Evolutionary conservation across 2,797 vertebrate species (phyloP), one percentile per base, ranked within the genome.

Genomic region (Gastrophryne carolinensis): DNA sequence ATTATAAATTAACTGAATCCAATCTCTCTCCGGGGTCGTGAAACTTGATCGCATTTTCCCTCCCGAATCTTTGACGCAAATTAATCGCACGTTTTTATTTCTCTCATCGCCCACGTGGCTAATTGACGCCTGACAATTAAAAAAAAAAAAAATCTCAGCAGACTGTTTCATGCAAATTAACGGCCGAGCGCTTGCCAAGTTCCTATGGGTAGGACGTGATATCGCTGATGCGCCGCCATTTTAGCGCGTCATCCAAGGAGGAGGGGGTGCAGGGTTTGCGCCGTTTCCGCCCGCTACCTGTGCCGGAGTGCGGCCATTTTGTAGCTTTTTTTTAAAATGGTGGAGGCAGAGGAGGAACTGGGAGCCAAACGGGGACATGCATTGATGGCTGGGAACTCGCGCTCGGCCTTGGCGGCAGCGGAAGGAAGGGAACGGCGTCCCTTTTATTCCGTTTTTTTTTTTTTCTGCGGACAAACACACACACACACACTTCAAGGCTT

Each of bases 321-420:
- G 32, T 12, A 54, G 62, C 30, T 77, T 21, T 0, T 53, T 70
- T 2, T 41, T 88, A 86, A 89, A 84, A 90, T 90, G 89, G 89
- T 85, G 84, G 84, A 80, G 47, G 78, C 75, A 70, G 30, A 17
- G 44, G 66, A 30, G 80, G 72, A 79, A 73, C 83, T 82, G 85
- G 79, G 80, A 81, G 84, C 81, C 80, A 41, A 39, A 82, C 72
- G 83, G 60, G 35, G 50, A 60, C 21, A 44, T 15, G 24, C 11
- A 61, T 49, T 72, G 34, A 58, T 64, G 27, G 47, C 50, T 37
- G 10, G 35, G 49, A 56, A 56, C 30, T 58, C 34, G 58, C 56
- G 58, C 52, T 63, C 34, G 11, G 13, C 50, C 30, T 64, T 65
- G 65, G 52, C 60, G 30, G 12, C 21, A 29, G 53, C 67, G 67